Evolutionary conservation across 2,797 vertebrate genomes (phyloP), one percentile per base, ranked within the genome.

Genomic region (Cyclopterus lumpus): DNA sequence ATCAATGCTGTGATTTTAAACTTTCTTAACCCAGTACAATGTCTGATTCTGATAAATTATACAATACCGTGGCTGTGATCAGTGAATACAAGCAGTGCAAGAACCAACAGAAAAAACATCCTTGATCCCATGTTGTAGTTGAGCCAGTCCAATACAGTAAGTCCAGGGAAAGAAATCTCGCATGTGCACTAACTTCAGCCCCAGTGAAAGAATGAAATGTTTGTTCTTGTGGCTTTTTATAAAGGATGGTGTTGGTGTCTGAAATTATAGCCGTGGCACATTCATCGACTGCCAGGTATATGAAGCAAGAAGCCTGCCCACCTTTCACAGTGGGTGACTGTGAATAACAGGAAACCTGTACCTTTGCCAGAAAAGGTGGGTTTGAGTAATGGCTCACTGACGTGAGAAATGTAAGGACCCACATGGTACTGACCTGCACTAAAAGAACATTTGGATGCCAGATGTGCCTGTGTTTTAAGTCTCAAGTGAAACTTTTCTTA

Each of bases 61-160:
- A 78, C 53, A 59, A n/a, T 93, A 94, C 93, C 93, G 92, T 93
- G 85, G 70, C 84, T 75, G 62, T 83, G 46, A 24, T 84, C 70
- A 49, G 57, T 61, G 36, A 88, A 74, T 42, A 76, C 2, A 44
- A 89, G 42, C 62, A 93, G 71, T 22, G 63, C 44, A 61, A 81
- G 58, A 72, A 67, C 44, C 28, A 74, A 20, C 61, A 88, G 62
- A 51, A 92, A 42, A 78, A 91, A 48, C 62, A 53, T 55, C 30
- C 40, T 80, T 7, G 74, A 67, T 48, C 65, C 82, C 93, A 93
- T 94, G 26, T 9, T 84, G 62, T 15, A 22, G 16, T 34, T 15
- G 30, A 57, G 22, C 48, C 30, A 34, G 49, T 63, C 18, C 6
- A 60, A 28, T 3, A 30, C 7, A 14, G 16, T 44, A 1, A 38